A percentile compares a stretch with the other conserved stretches of the same genome.
phyloP scores from a whole-genome alignment of 30 jellyfish, hydroid and myxozoan species.

The Sanderia malayensis region DNA sequence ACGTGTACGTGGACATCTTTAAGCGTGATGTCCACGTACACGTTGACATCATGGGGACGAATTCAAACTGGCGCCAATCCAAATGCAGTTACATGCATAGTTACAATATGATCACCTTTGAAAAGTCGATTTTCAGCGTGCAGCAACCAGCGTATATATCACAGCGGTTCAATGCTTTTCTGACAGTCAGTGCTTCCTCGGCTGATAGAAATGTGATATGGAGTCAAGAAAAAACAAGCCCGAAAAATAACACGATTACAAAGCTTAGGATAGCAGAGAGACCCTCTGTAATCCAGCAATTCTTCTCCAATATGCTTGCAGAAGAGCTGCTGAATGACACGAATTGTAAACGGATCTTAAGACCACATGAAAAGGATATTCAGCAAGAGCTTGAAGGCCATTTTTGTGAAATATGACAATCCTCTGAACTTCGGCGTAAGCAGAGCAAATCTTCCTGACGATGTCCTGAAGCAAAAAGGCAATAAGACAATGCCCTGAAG shows the following conservation, averaged over 20 bases:
- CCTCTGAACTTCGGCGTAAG: conserved; percentile 94
- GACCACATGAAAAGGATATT: conserved; percentile 63
- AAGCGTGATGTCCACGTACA: too few species aligned
- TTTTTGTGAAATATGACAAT: conserved; percentile 94
- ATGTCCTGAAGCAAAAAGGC: conserved; percentile 73
- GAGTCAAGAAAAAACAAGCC: conserved; percentile 25
- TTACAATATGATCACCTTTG: conserved; percentile 96
- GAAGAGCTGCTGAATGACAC: too few species aligned
- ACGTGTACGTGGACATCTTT: too few species aligned
- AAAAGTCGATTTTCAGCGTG: conserved; percentile 90
- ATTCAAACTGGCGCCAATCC: too few species aligned
- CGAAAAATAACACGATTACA: too few species aligned
- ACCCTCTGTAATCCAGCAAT: too few species aligned
- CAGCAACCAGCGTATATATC: conserved; percentile 98
- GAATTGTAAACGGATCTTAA: too few species aligned
- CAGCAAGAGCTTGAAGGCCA: conserved; percentile 98
- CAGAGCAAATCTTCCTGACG: conserved; percentile 76
- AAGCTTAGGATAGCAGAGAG: too few species aligned
- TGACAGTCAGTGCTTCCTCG: conserved; percentile 84
- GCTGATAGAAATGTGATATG: conserved; percentile 55
- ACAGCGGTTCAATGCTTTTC: conserved; percentile 76
- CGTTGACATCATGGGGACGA: too few species aligned
- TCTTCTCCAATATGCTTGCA: too few species aligned
- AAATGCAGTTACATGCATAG: too few species aligned
- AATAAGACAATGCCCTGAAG: conserved; percentile 91